Conservation (phyloP, 2,113 vertebrate genomes). For the Hystrix cristata region DNA sequence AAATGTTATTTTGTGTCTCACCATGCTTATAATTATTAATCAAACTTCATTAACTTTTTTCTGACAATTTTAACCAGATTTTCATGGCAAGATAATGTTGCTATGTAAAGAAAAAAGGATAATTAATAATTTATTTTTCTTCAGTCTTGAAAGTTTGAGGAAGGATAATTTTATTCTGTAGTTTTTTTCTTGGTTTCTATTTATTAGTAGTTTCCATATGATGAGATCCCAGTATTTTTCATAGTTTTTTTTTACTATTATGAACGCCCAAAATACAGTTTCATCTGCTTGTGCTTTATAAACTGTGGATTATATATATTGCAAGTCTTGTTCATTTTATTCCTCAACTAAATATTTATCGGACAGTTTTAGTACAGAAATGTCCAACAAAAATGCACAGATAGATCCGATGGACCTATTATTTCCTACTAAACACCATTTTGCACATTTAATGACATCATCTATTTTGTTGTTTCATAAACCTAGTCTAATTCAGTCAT, state of each 20-base stretch:
- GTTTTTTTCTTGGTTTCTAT: not conserved
- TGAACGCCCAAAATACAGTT: constrained; percentile 29
- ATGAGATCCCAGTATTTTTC: not conserved
- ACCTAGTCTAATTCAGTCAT: constrained; percentile 5
- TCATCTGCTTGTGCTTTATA: constrained; percentile 43
- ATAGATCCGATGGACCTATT: not conserved
- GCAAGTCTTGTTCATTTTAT: not conserved
- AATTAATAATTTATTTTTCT: constrained; percentile 61
- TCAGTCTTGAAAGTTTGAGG: constrained; percentile 35
- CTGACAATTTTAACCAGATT: constrained; percentile 5
- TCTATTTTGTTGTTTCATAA: constrained; percentile 48
- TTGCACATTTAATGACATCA: not conserved
- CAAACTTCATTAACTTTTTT: not conserved
- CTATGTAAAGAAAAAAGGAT: not conserved
- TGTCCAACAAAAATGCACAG: constrained; percentile 17
- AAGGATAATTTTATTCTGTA: constrained; percentile 11
- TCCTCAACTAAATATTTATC: constrained; percentile 53
- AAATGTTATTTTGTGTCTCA: not conserved
- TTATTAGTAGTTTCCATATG: constrained; percentile 40
- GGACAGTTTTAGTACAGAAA: constrained; percentile 25
- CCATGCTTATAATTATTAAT: not conserved
- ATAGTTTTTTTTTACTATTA: not conserved
- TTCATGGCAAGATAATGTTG: not conserved
- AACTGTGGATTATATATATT: constrained; percentile 6
- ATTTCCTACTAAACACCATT: constrained; percentile 18